phyloP scores from a whole-genome alignment of 2,888 invertebrate genomes.

The Corbicula japonica region DNA sequence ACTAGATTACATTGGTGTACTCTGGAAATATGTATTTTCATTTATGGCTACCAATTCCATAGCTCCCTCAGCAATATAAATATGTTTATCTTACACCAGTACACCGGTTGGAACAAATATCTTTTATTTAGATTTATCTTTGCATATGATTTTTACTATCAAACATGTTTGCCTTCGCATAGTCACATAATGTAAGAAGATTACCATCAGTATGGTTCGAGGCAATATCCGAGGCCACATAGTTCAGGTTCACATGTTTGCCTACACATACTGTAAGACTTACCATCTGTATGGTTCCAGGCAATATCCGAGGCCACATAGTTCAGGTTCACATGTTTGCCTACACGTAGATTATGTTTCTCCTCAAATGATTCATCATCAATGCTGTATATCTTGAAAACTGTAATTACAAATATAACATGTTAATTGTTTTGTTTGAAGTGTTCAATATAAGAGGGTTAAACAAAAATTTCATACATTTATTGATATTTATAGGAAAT shows the following conservation, averaged over 20 bases:
- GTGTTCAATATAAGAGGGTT: neutral
- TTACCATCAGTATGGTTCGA: neutral
- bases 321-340: constrained; percentile 94
- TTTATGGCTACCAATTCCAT: too few species aligned
- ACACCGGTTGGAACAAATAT: neutral
- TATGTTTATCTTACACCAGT: neutral
- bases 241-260: neutral
- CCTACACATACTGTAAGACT: neutral
- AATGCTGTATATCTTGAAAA: constrained; percentile 96
- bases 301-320: constrained; percentile 98
- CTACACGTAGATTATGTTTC: constrained; percentile 95
- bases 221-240: neutral
- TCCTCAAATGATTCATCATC: constrained; percentile 94
- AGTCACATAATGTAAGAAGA: neutral
- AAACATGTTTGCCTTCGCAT: neutral
- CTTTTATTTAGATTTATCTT: neutral
- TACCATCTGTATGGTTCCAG: constrained; percentile 97
- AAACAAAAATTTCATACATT: neutral
- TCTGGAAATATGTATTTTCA: too few species aligned
- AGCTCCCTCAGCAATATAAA: neutral
- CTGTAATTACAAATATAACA: constrained; percentile 88
- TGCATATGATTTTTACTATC: neutral
- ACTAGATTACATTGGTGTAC: too few species aligned
- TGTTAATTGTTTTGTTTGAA: neutral
- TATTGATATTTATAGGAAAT: neutral